A percentile compares a stretch with the other conserved stretches of the same genome.
phyloP scores from a whole-genome alignment of 2,888 invertebrate genomes.

The Pedicia rivosa region DNA sequence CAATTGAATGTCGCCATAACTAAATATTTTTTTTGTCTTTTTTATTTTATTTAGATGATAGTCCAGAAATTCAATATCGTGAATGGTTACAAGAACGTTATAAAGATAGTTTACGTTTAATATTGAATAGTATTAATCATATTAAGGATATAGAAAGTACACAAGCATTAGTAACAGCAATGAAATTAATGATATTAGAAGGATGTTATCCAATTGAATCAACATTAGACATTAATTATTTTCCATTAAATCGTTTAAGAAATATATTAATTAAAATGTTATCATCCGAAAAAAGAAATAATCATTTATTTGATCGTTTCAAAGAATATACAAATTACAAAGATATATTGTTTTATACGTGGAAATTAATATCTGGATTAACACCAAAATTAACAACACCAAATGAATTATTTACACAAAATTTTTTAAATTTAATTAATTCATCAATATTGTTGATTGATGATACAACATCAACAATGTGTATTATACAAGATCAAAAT shows the following conservation, averaged over 20 bases:
- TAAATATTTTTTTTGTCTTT: constrained; percentile 2
- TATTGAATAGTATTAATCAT: constrained; percentile 39
- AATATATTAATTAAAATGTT: constrained; percentile 46
- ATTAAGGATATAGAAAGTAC: constrained; percentile 35
- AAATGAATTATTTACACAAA: constrained; percentile 38
- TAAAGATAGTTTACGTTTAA: constrained; percentile 42
- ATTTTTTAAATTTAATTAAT: constrained; percentile 46
- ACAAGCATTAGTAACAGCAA: constrained; percentile 52
- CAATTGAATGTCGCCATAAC: background rate
- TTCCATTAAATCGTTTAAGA: constrained; percentile 51
- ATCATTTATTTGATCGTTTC: constrained; percentile 46
- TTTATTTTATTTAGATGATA: constrained; percentile 25
- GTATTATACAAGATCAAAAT: background rate
- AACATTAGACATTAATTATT: constrained; percentile 34
- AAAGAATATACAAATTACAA: constrained; percentile 58
- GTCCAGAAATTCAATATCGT: constrained; percentile 44
- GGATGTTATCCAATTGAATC: constrained; percentile 44
- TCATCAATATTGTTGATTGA: constrained; percentile 17
- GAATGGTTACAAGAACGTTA: constrained; percentile 56
- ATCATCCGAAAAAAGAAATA: constrained; percentile 42
- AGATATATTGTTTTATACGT: constrained; percentile 59
- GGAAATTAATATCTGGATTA: constrained; percentile 40
- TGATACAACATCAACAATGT: background rate
- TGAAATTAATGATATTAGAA: constrained; percentile 58
- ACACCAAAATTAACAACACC: constrained; percentile 36